These are phyloP conservation scores for Ceyx margarethae DNA, from an alignment of 2,113 vertebrate species.

Conservation along the genomic window DNA sequence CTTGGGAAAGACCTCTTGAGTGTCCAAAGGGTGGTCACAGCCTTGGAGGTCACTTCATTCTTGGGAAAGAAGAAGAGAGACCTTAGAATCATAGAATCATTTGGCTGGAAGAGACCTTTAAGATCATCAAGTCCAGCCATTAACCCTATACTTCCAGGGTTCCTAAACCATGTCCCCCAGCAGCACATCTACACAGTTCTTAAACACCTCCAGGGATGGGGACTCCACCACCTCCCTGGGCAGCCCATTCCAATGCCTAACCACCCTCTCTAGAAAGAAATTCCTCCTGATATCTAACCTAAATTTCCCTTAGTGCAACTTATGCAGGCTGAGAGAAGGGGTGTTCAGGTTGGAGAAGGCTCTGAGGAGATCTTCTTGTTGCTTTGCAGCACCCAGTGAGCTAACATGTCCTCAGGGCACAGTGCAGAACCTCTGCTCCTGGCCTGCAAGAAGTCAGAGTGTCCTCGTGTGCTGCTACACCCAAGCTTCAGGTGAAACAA, in stretches of 20 bases:
- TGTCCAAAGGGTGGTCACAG: accelerated
- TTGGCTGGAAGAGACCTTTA: no score
- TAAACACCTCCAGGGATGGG: no score
- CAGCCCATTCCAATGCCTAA: no score
- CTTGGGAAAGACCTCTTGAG: accelerated
- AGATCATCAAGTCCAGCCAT: no score
- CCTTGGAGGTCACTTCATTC: accelerated
- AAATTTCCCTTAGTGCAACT: no score
- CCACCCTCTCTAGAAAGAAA: no score
- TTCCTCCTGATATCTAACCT: no score
- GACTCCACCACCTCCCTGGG: no score
- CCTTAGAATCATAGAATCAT: accelerated
- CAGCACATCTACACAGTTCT: no score
- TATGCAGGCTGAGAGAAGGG: background rate
- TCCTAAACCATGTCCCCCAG: no score
- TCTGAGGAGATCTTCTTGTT: background rate
- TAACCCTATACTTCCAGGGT: no score
- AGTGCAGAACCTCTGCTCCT: background rate
- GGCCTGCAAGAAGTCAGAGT: background rate
- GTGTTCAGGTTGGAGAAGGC: background rate
- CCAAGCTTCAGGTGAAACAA: background rate
- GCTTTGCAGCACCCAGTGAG: background rate
- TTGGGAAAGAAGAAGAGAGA: background rate
- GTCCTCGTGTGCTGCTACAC: background rate
- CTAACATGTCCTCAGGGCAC: background rate